phyloP scores from a whole-genome alignment of 2,888 invertebrate species.

The Holacanthella duospinosa region DNA sequence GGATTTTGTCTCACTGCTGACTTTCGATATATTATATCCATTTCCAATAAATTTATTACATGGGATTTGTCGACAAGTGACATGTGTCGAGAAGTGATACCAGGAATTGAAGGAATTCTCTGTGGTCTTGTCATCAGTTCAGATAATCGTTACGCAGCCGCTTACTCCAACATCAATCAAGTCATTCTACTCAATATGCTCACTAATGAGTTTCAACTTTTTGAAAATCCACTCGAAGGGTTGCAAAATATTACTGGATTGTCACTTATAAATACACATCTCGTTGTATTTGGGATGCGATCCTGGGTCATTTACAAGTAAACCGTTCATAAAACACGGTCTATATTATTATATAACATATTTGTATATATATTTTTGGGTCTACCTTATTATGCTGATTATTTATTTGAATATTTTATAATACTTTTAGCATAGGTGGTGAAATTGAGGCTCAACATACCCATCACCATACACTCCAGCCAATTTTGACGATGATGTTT shows the following conservation, averaged over 20 bases:
- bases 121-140: constrained; percentile 82
- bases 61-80: constrained; percentile 96
- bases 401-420: neutral
- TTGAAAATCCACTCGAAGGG: constrained; percentile 72
- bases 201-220: constrained; percentile 80
- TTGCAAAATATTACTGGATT: constrained; percentile 55
- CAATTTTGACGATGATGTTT: constrained; percentile 56
- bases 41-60: constrained; percentile 91
- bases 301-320: constrained; percentile 49
- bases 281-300: constrained; percentile 64
- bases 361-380: neutral
- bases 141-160: constrained; percentile 91
- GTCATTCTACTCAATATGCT: constrained; percentile 81
- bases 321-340: neutral
- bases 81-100: constrained; percentile 81
- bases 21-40: constrained; percentile 84
- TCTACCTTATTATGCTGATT: neutral
- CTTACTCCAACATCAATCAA: constrained; percentile 92
- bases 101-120: constrained; percentile 91
- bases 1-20: constrained; percentile 81
- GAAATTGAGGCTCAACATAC: constrained; percentile 31
- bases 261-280: constrained; percentile 55
- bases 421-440: constrained; percentile 25
- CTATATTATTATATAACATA: neutral
- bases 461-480: constrained; percentile 22